Evolutionary conservation across 2,888 invertebrate species (phyloP), one percentile per base, ranked within the genome.

Genomic region (Dorcus hopei): DNA sequence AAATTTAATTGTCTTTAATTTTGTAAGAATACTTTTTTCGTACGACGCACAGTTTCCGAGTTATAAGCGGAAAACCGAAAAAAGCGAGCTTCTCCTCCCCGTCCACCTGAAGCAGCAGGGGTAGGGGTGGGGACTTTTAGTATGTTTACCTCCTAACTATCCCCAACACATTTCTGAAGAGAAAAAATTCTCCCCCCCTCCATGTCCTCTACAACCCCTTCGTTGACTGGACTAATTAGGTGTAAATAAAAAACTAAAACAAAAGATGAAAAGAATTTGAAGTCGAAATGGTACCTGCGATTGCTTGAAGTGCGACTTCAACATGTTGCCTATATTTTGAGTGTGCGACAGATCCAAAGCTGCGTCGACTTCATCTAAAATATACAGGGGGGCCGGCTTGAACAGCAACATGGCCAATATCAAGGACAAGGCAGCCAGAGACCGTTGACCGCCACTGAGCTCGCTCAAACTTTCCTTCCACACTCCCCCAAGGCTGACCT

Each of bases 291-390:
- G 26, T 76, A 89, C 89, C 84, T 91, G 92, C 26, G 96, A 95
- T 74, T 89, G 87, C 65, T 86, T 89, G 75, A 97, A 97, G 78
- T 96, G 95, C 9, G 85, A 82, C 74, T 90, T 90, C 49, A 99
- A 83, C 95, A 99, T 97, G 68, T 87, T 86, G 3, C 98, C 98
- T 72, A 99, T 98, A 80, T 99, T 99, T 81, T 98, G 97, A 9
- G 99, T 99, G 79, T 99, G 99, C 5, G 94, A 95, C 65, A 97
- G 86, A 81, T 99, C 99, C 26, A 99, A 83, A 7, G 98, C 99
- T 0, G 99, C 97, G 78, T 99, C 99, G 52, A 99, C 96, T 82
- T 99, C 99, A 79, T 99, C 99, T 71, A 99, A 84, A 77, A 99
- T 97, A 80, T 99, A 99, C 11, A 99, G 84, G 6, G 99, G 99